phyloP scores from a whole-genome alignment of 2,113 vertebrate species.

The Siniperca knerii region DNA sequence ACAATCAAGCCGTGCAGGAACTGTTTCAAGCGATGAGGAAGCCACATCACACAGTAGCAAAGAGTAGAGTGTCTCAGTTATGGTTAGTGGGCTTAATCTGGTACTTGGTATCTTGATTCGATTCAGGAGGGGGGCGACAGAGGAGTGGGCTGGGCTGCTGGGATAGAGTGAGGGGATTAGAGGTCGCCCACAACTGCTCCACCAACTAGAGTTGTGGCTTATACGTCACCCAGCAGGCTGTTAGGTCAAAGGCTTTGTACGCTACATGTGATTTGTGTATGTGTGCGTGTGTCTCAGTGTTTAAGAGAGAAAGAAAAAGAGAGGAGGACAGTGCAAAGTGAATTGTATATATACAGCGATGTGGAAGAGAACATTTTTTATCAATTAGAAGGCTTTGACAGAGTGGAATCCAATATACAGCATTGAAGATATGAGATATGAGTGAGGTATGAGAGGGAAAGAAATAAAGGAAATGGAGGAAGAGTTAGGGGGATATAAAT shows the following conservation, averaged over 20 bases:
- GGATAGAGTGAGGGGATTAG: slow-evolving; percentile 63
- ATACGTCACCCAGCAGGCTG: slow-evolving; percentile 51
- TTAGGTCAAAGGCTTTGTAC: slow-evolving; percentile 47
- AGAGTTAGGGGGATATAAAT: slow-evolving; percentile 55
- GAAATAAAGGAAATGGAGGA: slow-evolving; percentile 42
- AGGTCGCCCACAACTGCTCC: slow-evolving; percentile 47
- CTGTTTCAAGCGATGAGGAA: neutral
- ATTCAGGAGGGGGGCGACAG: neutral
- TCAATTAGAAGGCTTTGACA: slow-evolving; percentile 25
- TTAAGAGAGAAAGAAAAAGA: slow-evolving; percentile 10
- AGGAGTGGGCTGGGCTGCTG: slow-evolving; percentile 23
- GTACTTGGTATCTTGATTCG: too few species aligned
- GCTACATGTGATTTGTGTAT: slow-evolving; percentile 29
- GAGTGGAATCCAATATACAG: slow-evolving; percentile 29
- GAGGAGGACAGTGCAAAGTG: neutral
- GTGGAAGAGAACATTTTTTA: slow-evolving; percentile 19
- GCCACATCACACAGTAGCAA: neutral
- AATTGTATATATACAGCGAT: neutral
- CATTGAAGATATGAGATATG: neutral
- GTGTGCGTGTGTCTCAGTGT: slow-evolving; percentile 2
- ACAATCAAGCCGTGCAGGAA: too few species aligned
- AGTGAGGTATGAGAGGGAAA: neutral
- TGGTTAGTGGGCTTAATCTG: too few species aligned
- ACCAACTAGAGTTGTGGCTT: slow-evolving; percentile 52
- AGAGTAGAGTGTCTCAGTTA: neutral